A percentile compares a stretch with the other conserved stretches of the same genome.
phyloP scores from a whole-genome alignment of 2,113 vertebrate species.

The Nicator chloris region DNA sequence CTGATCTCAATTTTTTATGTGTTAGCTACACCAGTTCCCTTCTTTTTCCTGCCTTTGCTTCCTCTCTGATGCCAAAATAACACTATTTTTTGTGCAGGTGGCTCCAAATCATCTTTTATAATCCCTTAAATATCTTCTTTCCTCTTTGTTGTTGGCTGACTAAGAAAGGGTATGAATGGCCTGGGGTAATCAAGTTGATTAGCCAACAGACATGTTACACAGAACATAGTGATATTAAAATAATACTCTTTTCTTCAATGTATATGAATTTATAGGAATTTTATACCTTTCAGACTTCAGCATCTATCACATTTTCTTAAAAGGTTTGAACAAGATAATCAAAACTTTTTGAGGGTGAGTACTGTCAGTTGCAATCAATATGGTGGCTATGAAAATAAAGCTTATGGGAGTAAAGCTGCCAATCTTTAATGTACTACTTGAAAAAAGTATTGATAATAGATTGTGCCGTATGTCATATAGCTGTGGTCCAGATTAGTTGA shows the following conservation, averaged over 20 bases:
- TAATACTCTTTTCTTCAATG: not conserved
- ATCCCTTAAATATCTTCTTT: not conserved
- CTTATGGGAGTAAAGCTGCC: not conserved
- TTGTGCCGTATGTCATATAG: not conserved
- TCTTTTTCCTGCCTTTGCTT: not conserved
- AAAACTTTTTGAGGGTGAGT: not conserved
- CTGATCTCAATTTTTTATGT: fast-evolving
- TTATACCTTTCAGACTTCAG: not conserved
- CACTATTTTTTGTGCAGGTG: not conserved
- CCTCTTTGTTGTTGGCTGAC: not conserved
- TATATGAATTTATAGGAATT: not conserved
- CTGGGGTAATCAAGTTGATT: not conserved
- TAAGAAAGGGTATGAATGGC: not conserved
- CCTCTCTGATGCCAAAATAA: not conserved
- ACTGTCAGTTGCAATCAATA: not conserved
- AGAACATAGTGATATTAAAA: not conserved
- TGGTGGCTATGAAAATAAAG: not conserved
- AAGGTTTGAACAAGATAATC: not conserved
- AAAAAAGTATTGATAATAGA: not conserved
- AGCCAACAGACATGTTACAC: not conserved
- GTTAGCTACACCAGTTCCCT: not conserved
- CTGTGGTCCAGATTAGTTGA: not conserved
- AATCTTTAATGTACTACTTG: not conserved
- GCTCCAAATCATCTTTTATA: not conserved
- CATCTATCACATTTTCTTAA: not conserved